Percentiles rank a stretch among this genome's conserved stretches.
Conservation (phyloP, 1,140 invertebrate species). For the Drosophila kohkoa region DNA sequence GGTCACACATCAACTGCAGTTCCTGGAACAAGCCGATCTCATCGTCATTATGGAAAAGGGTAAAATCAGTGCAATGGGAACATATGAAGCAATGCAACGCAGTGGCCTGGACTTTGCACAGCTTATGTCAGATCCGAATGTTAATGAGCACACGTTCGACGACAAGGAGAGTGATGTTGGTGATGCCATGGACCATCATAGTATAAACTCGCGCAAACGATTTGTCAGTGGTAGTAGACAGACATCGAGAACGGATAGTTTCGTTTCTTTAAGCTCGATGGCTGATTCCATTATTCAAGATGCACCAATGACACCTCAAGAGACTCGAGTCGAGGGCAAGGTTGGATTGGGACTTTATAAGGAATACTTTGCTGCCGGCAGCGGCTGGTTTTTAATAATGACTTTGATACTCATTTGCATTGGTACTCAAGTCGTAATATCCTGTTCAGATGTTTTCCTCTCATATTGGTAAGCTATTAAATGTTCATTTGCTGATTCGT, state of each 20-base stretch:
- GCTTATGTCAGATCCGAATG: slow-evolving; percentile 69
- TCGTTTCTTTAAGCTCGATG: slow-evolving; percentile 60
- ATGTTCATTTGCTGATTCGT: not conserved
- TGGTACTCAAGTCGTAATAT: slow-evolving; percentile 60
- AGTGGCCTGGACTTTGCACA: slow-evolving; percentile 88
- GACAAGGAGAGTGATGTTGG: slow-evolving; percentile 36
- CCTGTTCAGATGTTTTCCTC: slow-evolving; percentile 56
- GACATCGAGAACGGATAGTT: slow-evolving; percentile 53
- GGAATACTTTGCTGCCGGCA: slow-evolving; percentile 64
- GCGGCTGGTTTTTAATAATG: slow-evolving; percentile 53
- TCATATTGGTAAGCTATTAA: slow-evolving; percentile 55
- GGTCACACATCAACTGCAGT: slow-evolving; percentile 94
- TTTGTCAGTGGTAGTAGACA: slow-evolving; percentile 50
- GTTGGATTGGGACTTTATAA: slow-evolving; percentile 60
- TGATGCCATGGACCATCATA: slow-evolving; percentile 45
- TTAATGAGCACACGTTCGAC: slow-evolving; percentile 40
- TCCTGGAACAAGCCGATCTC: slow-evolving; percentile 89
- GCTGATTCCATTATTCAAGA: slow-evolving; percentile 57
- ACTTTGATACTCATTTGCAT: slow-evolving; percentile 59
- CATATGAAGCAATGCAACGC: slow-evolving; percentile 88
- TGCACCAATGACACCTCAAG: slow-evolving; percentile 46
- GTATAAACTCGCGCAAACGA: slow-evolving; percentile 41
- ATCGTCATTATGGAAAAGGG: slow-evolving; percentile 90
- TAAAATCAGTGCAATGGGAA: slow-evolving; percentile 87
- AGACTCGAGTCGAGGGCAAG: slow-evolving; percentile 65